Evolutionary conservation across 1,140 invertebrate species (phyloP).

Genomic region (Macrocentrus cingulum): DNA sequence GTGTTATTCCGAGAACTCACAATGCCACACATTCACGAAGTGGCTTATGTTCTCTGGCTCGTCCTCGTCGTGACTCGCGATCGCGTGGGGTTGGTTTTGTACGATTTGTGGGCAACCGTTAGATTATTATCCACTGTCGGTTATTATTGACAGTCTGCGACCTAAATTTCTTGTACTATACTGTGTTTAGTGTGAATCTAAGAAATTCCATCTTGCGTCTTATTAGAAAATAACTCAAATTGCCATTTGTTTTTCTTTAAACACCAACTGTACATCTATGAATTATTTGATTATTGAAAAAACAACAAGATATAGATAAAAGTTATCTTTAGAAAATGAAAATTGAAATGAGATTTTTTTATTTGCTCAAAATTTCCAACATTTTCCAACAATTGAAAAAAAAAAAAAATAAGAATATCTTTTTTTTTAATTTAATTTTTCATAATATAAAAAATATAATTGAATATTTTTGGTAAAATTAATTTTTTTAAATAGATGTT

Average conservation of each 20-base stretch:
- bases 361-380: too few species aligned
- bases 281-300: too few species aligned
- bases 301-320: too few species aligned
- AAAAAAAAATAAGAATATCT: too few species aligned
- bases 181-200: constrained; percentile 6
- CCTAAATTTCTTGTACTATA: constrained; percentile 16
- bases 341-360: too few species aligned
- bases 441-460: too few species aligned
- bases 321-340: too few species aligned
- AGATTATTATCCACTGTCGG: constrained; percentile 22
- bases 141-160: constrained; percentile 21
- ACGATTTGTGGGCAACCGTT: constrained; percentile 20
- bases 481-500: too few species aligned
- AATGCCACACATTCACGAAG: not conserved
- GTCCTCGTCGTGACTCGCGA: constrained; percentile 11
- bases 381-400: too few species aligned
- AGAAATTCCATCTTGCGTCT: constrained; percentile 1
- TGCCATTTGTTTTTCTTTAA: constrained; percentile 10
- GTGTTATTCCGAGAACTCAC: constrained; percentile 12
- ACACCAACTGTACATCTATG: too few species aligned
- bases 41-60: not conserved
- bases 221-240: not conserved
- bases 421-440: too few species aligned
- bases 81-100: constrained; percentile 21
- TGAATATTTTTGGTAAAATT: too few species aligned